Percentiles rank a stretch among this genome's conserved stretches.
phyloP scores from a whole-genome alignment of 2,797 vertebrate genomes.

The Thaleichthys pacificus region DNA sequence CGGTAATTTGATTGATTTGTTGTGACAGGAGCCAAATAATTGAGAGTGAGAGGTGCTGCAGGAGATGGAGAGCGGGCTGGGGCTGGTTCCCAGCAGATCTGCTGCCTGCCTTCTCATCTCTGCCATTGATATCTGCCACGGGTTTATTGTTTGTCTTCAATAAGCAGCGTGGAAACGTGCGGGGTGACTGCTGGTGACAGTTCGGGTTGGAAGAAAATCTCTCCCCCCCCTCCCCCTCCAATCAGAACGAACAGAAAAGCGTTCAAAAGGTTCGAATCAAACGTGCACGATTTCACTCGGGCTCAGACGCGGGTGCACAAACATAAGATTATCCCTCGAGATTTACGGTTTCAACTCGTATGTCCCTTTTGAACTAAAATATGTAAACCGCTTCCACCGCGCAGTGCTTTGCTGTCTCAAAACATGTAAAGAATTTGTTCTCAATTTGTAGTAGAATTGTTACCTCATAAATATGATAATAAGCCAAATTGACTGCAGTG shows the following conservation, averaged over 20 bases:
- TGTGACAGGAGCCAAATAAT: constrained; percentile 99
- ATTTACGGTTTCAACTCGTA: constrained; percentile 49
- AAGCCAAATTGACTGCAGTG: not conserved
- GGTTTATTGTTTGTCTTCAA: constrained; percentile 89
- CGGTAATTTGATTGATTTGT: constrained; percentile 99
- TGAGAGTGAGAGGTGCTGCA: constrained; percentile 99
- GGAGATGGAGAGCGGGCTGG: constrained; percentile 86
- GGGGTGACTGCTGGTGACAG: constrained; percentile 75
- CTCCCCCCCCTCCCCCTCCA: constrained; percentile 59
- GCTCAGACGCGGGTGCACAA: constrained; percentile 26
- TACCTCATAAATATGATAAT: constrained; percentile 16
- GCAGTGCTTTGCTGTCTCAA: constrained; percentile 62
- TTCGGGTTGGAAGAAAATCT: constrained; percentile 43
- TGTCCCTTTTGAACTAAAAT: constrained; percentile 57
- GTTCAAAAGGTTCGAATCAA: constrained; percentile 61
- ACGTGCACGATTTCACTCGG: constrained; percentile 44
- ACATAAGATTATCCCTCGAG: constrained; percentile 57
- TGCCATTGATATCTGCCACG: constrained; percentile 85
- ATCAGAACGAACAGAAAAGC: constrained; percentile 62
- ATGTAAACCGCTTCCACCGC: constrained; percentile 51
- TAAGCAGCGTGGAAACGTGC: constrained; percentile 73
- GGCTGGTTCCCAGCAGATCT: constrained; percentile 87
- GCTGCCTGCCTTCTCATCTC: constrained; percentile 81
- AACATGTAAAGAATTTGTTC: constrained; percentile 62
- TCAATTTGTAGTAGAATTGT: constrained; percentile 45